Conservation (phyloP, 1,140 invertebrate species). For the Triops longicaudatus region DNA sequence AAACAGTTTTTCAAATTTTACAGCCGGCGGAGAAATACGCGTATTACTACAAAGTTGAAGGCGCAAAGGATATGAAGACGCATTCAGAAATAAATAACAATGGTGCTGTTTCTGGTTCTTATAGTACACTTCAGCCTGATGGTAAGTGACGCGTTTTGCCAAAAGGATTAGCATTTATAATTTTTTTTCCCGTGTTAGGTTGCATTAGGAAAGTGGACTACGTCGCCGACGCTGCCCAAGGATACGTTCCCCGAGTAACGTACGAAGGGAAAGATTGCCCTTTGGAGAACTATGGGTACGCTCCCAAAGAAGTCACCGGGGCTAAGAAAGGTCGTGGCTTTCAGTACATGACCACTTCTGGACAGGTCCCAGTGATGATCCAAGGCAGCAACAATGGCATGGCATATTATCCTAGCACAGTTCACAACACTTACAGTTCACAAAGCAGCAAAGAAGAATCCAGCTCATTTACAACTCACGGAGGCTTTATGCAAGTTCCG, state of each 20-base stretch:
- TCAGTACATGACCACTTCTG: too few relatives aligned
- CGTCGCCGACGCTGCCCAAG: background rate
- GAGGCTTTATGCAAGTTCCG: too few relatives aligned
- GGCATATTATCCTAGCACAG: too few relatives aligned
- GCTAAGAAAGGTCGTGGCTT: too few relatives aligned
- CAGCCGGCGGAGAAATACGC: background rate
- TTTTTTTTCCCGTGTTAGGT: background rate
- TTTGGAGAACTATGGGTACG: background rate
- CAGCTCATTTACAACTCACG: too few relatives aligned
- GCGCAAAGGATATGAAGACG: background rate
- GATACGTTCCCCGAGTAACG: background rate
- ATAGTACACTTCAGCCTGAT: constrained; percentile 7
- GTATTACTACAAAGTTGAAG: background rate
- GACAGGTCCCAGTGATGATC: too few relatives aligned
- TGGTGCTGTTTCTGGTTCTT: background rate
- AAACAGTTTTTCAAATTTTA: background rate
- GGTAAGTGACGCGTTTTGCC: background rate
- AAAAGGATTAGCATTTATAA: too few relatives aligned
- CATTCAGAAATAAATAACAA: background rate
- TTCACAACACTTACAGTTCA: too few relatives aligned
- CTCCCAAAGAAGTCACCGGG: background rate
- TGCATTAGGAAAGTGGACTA: background rate
- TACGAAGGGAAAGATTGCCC: background rate
- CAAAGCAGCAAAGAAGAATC: too few relatives aligned
- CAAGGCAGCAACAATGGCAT: too few relatives aligned